Conservation (phyloP, 1,140 invertebrate species). For the Saccostrea cuccullata region DNA sequence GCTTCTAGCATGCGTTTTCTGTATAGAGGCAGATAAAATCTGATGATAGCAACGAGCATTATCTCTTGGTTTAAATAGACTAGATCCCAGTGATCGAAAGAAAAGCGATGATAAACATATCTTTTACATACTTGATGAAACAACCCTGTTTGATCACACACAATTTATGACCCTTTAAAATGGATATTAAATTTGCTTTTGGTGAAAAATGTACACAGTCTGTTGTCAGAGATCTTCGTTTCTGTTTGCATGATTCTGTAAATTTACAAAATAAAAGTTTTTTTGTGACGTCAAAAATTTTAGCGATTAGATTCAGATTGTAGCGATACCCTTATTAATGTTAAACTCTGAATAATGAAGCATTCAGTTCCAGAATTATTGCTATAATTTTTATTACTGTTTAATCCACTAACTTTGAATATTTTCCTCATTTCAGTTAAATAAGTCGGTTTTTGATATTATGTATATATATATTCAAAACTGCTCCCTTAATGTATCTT, state of each 20-base stretch:
- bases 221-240: background rate
- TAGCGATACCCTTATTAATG: background rate
- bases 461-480: background rate
- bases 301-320: background rate
- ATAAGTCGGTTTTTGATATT: background rate
- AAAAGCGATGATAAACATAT: background rate
- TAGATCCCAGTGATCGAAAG: background rate
- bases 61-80: background rate
- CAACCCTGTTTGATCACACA: background rate
- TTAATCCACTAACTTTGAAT: background rate
- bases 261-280: slow-evolving; percentile 6
- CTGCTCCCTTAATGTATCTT: no score
- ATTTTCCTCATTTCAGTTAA: background rate
- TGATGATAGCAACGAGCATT: slow-evolving; percentile 11
- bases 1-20: slow-evolving; percentile 9
- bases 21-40: slow-evolving; percentile 2
- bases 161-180: slow-evolving; percentile 18
- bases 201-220: slow-evolving; percentile 19
- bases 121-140: slow-evolving; percentile 17
- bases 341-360: background rate
- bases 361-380: background rate
- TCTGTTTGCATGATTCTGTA: background rate
- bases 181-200: slow-evolving; percentile 30
- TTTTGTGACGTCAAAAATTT: slow-evolving; percentile 7
- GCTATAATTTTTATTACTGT: slow-evolving; percentile 11